Percentiles rank a stretch among this genome's conserved stretches.
Evolutionary conservation across 2,888 invertebrate genomes (phyloP).

Genomic region (Meganola albula): DNA sequence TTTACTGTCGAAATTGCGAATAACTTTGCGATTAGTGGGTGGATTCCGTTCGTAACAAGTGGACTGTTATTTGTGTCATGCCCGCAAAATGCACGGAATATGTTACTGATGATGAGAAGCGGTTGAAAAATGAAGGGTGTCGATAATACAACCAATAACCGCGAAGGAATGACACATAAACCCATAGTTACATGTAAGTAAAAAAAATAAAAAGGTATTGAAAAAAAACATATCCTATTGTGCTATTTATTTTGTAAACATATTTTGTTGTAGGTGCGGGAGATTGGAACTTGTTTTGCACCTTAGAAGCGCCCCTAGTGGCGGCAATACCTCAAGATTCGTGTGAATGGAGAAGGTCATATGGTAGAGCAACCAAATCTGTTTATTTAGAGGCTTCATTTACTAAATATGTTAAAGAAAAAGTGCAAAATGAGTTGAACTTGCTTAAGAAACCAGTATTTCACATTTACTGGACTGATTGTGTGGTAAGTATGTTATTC

Average conservation of each 20-base stretch:
- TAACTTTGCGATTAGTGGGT: too few species aligned
- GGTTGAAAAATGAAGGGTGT: slow-evolving; percentile 78
- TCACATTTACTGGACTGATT: slow-evolving; percentile 97
- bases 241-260: not conserved
- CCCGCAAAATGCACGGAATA: slow-evolving; percentile 50
- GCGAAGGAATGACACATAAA: slow-evolving; percentile 81
- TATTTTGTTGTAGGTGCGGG: slow-evolving; percentile 82
- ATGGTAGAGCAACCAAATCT: slow-evolving; percentile 89
- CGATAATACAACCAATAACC: slow-evolving; percentile 65
- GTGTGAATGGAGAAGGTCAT: slow-evolving; percentile 94
- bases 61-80: slow-evolving; percentile 63
- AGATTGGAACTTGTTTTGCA: slow-evolving; percentile 89
- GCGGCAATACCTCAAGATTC: slow-evolving; percentile 91
- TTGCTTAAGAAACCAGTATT: slow-evolving; percentile 93
- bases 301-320: slow-evolving; percentile 86
- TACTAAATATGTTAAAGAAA: slow-evolving; percentile 86
- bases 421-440: slow-evolving; percentile 85
- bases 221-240: not conserved
- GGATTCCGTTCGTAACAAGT: slow-evolving; percentile 46
- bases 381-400: slow-evolving; percentile 90
- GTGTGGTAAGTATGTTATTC: slow-evolving; percentile 82
- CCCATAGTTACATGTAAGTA: slow-evolving; percentile 86
- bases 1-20: too few species aligned
- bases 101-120: slow-evolving; percentile 61
- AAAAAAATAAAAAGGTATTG: not conserved